Percentiles rank a stretch among this genome's conserved stretches.
These are phyloP conservation scores for Sylvia borin DNA, from an alignment of 2,797 vertebrate genomes.

Conservation along the genomic window DNA sequence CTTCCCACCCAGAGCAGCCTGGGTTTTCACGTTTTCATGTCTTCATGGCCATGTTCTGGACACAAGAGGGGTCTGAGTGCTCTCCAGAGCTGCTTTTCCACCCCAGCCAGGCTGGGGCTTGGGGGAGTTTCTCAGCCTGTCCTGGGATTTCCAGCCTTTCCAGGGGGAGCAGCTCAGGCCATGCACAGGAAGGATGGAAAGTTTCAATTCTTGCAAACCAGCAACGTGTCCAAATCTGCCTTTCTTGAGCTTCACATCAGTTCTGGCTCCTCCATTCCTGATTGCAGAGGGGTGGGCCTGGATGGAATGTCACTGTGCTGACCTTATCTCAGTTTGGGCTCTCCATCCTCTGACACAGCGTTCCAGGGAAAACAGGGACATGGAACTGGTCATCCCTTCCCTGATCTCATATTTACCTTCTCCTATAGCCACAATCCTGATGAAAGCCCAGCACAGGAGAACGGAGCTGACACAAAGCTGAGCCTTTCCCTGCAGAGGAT, in stretches of 20 bases:
- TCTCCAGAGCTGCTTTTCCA: background rate
- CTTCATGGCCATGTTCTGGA: background rate
- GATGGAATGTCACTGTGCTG: background rate
- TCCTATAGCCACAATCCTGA: background rate
- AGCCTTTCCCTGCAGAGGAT: background rate
- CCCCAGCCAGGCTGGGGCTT: background rate
- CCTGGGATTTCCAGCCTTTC: background rate
- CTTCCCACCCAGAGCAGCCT: background rate
- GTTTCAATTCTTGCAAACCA: background rate
- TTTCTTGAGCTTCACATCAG: background rate
- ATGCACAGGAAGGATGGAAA: background rate
- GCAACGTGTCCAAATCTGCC: no score
- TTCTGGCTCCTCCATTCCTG: background rate
- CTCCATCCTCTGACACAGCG: background rate
- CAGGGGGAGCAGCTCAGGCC: background rate
- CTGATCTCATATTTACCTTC: background rate
- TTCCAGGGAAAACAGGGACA: background rate
- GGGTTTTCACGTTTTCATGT: background rate
- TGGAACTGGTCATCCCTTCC: background rate
- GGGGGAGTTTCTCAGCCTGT: rapidly evolving
- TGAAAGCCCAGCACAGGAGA: background rate
- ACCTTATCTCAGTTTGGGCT: background rate
- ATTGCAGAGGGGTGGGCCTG: background rate
- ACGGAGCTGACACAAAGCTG: rapidly evolving
- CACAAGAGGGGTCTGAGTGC: rapidly evolving